Evolutionary conservation across 2,888 invertebrate species (phyloP).

Genomic region (Operophtera brumata): DNA sequence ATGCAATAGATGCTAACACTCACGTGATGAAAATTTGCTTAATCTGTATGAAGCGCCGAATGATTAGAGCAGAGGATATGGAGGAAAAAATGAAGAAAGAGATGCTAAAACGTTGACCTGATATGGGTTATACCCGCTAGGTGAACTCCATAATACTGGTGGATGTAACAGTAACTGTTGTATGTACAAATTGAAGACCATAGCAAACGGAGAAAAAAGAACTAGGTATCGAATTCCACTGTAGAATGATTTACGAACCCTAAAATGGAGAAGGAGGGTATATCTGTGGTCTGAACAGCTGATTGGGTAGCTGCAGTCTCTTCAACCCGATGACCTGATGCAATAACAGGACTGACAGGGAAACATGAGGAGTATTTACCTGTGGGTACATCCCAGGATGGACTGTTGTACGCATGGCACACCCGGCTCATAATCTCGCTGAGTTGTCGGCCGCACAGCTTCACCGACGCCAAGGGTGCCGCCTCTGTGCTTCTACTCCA

Average conservation of each 20-base stretch:
- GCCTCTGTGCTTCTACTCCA: conserved; percentile 54
- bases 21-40: background rate
- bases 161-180: background rate
- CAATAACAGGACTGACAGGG: no score
- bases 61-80: background rate
- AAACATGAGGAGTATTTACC: conserved; percentile 38
- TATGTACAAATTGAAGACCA: background rate
- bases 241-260: no score
- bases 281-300: no score
- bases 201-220: background rate
- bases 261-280: no score
- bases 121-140: no score
- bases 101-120: background rate
- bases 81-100: background rate
- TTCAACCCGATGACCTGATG: no score
- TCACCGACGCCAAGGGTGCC: conserved; percentile 53
- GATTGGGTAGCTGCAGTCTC: no score
- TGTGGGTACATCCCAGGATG: conserved; percentile 70
- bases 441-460: conserved; percentile 68
- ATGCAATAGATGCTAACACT: no score
- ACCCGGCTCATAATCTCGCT: conserved; percentile 70
- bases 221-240: no score
- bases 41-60: no score
- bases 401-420: conserved; percentile 72
- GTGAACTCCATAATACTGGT: background rate